Conservation (phyloP, 2,797 vertebrate species). For the Spinus pinus region DNA sequence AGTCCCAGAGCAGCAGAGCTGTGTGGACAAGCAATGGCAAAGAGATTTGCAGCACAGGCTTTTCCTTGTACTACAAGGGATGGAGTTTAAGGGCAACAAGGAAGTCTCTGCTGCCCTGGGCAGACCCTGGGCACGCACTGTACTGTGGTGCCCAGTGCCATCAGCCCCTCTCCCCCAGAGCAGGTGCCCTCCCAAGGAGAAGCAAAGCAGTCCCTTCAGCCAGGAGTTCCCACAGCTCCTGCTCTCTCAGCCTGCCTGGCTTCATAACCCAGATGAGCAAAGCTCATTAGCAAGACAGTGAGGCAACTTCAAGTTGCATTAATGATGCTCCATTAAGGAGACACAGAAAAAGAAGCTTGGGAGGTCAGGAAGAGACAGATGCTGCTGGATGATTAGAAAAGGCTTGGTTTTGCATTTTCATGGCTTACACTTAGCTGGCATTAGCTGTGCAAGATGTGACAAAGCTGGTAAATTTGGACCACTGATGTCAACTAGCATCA, state of each 20-base stretch:
- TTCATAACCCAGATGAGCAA: not conserved
- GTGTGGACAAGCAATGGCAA: not conserved
- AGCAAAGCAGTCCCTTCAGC: not conserved
- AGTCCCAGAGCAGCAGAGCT: not conserved
- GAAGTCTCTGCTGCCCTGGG: not conserved
- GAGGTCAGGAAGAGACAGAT: conserved; percentile 15
- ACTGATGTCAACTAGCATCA: conserved; percentile 16
- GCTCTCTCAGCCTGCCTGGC: not conserved
- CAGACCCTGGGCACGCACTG: not conserved
- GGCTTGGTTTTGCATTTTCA: conserved; percentile 1
- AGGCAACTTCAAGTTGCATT: conserved; percentile 16
- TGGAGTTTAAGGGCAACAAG: not conserved
- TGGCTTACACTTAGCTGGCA: not conserved
- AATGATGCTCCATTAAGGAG: conserved; percentile 17
- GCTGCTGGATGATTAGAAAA: conserved; percentile 4
- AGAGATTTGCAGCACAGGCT: not conserved
- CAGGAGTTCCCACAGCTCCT: not conserved
- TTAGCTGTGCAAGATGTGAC: not conserved
- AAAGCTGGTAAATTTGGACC: not conserved
- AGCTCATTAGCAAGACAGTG: conserved; percentile 19
- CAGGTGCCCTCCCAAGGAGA: not conserved
- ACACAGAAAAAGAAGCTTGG: not conserved
- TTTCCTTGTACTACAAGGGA: not conserved
- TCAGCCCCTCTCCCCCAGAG: not conserved
- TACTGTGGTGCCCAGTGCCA: fast-evolving